A percentile compares a stretch with the other conserved stretches of the same genome.
Conservation (phyloP, 2,888 invertebrate genomes). For the Aproaerema taeniolella region DNA sequence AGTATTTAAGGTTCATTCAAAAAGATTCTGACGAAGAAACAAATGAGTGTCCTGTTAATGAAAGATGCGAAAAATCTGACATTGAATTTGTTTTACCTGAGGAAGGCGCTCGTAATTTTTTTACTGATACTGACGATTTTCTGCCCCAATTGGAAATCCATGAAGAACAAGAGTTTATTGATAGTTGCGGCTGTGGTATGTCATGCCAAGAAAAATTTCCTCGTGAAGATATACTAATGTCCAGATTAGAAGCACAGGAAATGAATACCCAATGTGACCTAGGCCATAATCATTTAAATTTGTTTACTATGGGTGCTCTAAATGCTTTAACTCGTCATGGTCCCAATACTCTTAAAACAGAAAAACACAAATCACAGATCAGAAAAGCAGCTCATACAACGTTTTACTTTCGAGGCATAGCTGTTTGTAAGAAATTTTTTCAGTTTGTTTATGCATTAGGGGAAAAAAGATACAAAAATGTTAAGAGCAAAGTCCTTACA, state of each 20-base stretch:
- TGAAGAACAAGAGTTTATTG: neutral
- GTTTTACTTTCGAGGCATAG: neutral
- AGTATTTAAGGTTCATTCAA: neutral
- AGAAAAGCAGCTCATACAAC: too few relatives aligned
- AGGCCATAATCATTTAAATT: slow-evolving; percentile 1
- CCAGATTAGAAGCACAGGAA: neutral
- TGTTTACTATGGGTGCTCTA: neutral
- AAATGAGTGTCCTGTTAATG: neutral
- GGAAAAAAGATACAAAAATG: neutral
- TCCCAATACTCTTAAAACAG: too few relatives aligned
- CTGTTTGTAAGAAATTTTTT: slow-evolving; percentile 1
- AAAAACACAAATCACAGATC: too few relatives aligned
- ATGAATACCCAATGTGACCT: neutral
- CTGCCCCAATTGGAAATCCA: neutral
- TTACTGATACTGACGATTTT: neutral
- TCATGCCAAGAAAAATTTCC: neutral
- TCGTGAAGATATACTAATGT: neutral
- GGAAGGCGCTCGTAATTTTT: neutral
- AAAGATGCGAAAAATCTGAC: neutral
- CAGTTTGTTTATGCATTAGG: neutral
- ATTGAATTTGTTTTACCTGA: neutral
- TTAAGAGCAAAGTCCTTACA: neutral
- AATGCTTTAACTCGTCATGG: neutral
- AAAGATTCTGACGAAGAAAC: neutral
- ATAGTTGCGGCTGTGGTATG: neutral